Conservation (phyloP, 1,140 invertebrate genomes). For the Drosophila gunungcola region DNA sequence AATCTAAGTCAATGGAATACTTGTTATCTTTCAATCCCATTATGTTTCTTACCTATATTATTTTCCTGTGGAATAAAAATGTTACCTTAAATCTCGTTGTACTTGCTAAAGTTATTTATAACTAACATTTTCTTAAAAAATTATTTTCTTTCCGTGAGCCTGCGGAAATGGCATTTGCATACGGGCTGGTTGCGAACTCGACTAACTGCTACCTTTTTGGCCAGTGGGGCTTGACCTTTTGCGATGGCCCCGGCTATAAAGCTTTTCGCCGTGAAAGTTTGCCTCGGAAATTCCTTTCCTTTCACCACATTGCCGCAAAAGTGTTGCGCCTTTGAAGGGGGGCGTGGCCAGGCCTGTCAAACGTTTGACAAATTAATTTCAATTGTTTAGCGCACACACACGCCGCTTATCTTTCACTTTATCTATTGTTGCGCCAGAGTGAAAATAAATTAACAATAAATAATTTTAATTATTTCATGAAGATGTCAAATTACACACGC, state of each 20-base stretch:
- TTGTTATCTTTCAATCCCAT: no score
- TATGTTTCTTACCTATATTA: no score
- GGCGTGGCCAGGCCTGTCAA: conserved; percentile 63
- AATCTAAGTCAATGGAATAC: no score
- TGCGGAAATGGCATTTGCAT: conserved; percentile 20
- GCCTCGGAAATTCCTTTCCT: conserved; percentile 65
- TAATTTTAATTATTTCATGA: conserved; percentile 84
- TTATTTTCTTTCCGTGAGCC: conserved; percentile 6
- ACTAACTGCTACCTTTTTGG: conserved; percentile 55
- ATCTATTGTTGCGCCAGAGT: conserved; percentile 58
- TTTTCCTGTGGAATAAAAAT: no score
- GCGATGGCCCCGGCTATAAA: conserved; percentile 38
- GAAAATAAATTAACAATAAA: conserved; percentile 84
- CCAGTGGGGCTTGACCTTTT: conserved; percentile 65
- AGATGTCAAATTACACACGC: conserved; percentile 82
- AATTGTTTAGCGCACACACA: conserved; percentile 66
- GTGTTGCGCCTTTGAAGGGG: conserved; percentile 3
- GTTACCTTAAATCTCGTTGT: no score
- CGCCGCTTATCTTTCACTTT: conserved; percentile 70
- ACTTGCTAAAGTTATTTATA: no score
- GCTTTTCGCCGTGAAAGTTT: conserved; percentile 69
- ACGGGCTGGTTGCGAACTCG: conserved; percentile 59
- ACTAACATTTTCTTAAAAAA: neutral
- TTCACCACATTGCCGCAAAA: conserved; percentile 26
- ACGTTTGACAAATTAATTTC: conserved; percentile 77